A percentile compares a stretch with the other conserved stretches of the same genome.
Evolutionary conservation across 2,888 invertebrate genomes (phyloP).

Genomic region (Nymphalis urticae): DNA sequence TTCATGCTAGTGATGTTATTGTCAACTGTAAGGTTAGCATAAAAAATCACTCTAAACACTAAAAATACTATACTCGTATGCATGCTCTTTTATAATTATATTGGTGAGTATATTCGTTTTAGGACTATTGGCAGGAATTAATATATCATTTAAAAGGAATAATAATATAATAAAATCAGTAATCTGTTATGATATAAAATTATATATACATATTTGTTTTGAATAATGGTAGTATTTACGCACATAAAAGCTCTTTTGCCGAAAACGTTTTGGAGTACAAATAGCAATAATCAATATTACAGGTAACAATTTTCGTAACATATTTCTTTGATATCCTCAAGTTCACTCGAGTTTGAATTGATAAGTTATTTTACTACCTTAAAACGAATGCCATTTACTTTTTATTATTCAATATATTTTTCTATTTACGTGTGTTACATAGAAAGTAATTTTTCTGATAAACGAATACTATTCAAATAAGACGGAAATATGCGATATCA

Average conservation of each 20-base stretch:
- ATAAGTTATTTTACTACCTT: not conserved
- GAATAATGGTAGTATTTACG: not conserved
- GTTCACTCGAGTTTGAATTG: not conserved
- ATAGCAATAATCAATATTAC: not conserved
- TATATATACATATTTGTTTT: too few species aligned
- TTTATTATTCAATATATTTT: not conserved
- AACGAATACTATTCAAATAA: not conserved
- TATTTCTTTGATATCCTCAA: not conserved
- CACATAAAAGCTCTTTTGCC: not conserved
- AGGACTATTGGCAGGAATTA: too few species aligned
- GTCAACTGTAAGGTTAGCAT: too few species aligned
- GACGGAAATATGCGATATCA: constrained; percentile 7
- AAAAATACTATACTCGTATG: too few species aligned
- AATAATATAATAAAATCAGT: too few species aligned
- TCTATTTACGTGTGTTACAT: not conserved
- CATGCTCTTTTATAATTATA: too few species aligned
- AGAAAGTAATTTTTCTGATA: not conserved
- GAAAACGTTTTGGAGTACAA: not conserved
- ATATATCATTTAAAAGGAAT: too few species aligned
- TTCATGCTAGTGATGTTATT: too few species aligned
- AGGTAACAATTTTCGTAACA: not conserved
- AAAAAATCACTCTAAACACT: too few species aligned
- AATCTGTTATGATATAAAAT: too few species aligned
- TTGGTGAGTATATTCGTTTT: too few species aligned
- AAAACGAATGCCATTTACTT: not conserved